Conservation (phyloP, 2,113 vertebrate genomes). For the Morone saxatilis region DNA sequence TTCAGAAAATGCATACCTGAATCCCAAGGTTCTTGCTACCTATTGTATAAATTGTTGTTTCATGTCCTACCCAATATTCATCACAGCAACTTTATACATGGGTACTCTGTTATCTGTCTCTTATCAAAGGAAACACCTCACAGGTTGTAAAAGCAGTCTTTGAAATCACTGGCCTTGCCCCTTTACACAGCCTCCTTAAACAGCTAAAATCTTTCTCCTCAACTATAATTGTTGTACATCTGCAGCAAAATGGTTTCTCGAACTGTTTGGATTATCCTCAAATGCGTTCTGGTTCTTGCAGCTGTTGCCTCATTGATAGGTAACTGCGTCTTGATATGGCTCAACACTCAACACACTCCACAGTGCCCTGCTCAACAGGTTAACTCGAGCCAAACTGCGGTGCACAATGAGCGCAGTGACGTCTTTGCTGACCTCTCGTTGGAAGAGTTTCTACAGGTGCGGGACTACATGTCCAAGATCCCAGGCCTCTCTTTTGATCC, state of each 20-base stretch:
- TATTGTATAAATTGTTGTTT: too few relatives aligned
- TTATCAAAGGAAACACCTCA: constrained; percentile 7
- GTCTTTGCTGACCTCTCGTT: constrained; percentile 3
- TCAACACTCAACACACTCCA: constrained; percentile 34
- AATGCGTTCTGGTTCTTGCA: neutral
- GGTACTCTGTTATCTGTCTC: neutral
- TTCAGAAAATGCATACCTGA: too few relatives aligned
- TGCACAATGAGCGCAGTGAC: neutral
- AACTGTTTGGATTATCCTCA: neutral
- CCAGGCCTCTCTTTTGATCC: neutral
- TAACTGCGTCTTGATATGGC: constrained; percentile 69
- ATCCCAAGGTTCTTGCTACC: too few relatives aligned
- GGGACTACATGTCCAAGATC: constrained; percentile 7
- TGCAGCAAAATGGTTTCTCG: constrained; percentile 18
- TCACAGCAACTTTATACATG: too few relatives aligned
- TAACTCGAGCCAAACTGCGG: neutral
- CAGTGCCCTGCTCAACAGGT: constrained; percentile 13
- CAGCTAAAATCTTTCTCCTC: neutral
- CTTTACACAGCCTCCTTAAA: neutral
- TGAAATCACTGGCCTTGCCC: neutral
- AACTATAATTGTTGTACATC: neutral
- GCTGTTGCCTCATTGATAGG: constrained; percentile 39
- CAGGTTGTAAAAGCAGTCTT: constrained; percentile 19
- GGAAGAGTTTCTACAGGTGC: constrained; percentile 4
- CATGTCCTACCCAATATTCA: too few relatives aligned